Evolutionary conservation across 2,888 invertebrate species (phyloP).

Genomic region (Ophraella communa): DNA sequence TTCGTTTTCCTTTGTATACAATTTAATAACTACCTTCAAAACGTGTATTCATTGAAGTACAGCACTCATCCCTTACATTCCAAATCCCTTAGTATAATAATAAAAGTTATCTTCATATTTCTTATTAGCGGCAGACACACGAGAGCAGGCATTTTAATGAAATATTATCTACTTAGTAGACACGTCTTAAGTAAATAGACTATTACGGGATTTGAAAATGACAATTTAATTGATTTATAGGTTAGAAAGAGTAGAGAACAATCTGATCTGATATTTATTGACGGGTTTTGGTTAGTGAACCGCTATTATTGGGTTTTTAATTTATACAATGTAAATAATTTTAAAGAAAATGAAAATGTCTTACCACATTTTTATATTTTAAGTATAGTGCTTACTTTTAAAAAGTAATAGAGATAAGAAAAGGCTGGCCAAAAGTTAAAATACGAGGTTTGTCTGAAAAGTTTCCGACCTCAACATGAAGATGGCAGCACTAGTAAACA

Average conservation of each 20-base stretch:
- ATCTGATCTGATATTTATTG: slow-evolving; percentile 15
- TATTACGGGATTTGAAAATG: slow-evolving; percentile 36
- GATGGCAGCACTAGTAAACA: no score
- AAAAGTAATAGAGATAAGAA: no score
- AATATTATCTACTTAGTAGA: slow-evolving; percentile 47
- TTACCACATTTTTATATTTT: no score
- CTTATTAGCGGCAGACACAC: slow-evolving; percentile 16
- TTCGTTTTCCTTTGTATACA: no score
- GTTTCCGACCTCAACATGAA: no score
- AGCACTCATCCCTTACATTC: not conserved
- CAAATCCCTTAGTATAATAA: not conserved
- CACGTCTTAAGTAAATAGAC: slow-evolving; percentile 48
- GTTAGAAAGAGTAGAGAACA: slow-evolving; percentile 13
- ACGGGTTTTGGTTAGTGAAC: not conserved
- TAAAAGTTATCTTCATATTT: slow-evolving; percentile 8
- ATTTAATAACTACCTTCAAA: not conserved
- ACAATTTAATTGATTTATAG: slow-evolving; percentile 27
- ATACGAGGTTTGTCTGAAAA: no score
- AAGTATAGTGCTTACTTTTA: no score
- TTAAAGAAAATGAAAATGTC: not conserved
- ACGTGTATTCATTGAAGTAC: not conserved
- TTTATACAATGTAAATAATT: not conserved
- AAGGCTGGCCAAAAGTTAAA: no score
- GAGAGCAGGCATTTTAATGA: slow-evolving; percentile 40
- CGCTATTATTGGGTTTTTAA: not conserved